A percentile compares a stretch with the other conserved stretches of the same genome.
These are phyloP conservation scores for Neosalanx taihuensis DNA, from an alignment of 2,797 vertebrate genomes.

Conservation along the genomic window DNA sequence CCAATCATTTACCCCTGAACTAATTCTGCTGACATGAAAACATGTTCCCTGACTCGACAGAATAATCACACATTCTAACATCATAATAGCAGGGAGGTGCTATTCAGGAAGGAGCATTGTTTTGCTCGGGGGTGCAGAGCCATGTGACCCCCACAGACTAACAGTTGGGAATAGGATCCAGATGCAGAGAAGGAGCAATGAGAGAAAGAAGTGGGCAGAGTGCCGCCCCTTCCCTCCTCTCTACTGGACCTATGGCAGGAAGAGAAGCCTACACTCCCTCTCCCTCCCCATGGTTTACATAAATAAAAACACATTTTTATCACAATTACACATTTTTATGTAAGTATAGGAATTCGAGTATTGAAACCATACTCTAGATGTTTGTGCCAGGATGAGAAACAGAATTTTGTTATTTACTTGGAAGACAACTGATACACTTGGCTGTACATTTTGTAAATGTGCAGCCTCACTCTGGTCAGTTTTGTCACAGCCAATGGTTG, in stretches of 20 bases:
- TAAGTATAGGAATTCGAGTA: too few species aligned
- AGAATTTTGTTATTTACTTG: too few species aligned
- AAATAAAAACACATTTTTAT: conserved; percentile 52
- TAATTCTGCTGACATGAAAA: background rate
- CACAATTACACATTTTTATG: conserved; percentile 19
- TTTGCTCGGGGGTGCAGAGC: conserved; percentile 10
- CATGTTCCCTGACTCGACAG: background rate
- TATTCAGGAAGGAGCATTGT: conserved; percentile 1
- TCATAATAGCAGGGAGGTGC: conserved; percentile 13
- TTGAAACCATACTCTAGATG: too few species aligned
- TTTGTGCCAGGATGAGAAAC: too few species aligned
- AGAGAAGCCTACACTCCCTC: conserved; percentile 51
- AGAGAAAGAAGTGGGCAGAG: conserved; percentile 18
- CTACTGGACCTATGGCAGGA: conserved; percentile 54
- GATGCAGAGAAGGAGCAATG: conserved; percentile 46
- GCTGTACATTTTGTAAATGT: background rate
- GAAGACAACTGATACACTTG: too few species aligned
- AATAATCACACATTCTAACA: background rate
- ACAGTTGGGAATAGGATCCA: conserved; percentile 56
- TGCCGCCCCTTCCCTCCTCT: conserved; percentile 42
- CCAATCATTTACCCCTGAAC: background rate
- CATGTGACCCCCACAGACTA: conserved; percentile 29
- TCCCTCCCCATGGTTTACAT: conserved; percentile 29
- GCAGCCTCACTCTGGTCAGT: conserved; percentile 7
- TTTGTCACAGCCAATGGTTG: conserved; percentile 9